Evolutionary conservation across 2,113 vertebrate genomes (phyloP).

Genomic region (Cyphomyrus plagiostoma): DNA sequence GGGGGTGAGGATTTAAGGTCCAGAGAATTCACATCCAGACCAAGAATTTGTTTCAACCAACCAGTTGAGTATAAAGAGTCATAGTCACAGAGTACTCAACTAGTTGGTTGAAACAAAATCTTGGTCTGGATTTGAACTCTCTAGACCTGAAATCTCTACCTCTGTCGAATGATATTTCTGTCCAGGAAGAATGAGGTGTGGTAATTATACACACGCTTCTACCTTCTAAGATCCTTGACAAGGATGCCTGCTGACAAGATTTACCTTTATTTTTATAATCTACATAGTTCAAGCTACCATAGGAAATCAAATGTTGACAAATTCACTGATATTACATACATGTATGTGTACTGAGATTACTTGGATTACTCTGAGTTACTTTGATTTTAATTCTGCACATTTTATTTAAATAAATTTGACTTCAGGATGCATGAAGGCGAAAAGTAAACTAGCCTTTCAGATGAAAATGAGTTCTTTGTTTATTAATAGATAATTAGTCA

Average conservation of each 20-base stretch:
- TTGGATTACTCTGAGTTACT: background rate
- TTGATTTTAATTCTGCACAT: background rate
- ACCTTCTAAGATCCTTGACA: background rate
- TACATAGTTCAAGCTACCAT: background rate
- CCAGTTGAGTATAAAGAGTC: too few relatives aligned
- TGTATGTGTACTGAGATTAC: background rate
- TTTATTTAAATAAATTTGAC: background rate
- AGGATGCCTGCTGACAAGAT: background rate
- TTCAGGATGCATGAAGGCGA: constrained; percentile 35
- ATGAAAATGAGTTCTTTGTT: constrained; percentile 49
- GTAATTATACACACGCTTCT: background rate
- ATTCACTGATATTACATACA: background rate
- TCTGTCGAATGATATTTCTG: background rate
- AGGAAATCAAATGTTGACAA: background rate
- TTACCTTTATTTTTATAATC: background rate
- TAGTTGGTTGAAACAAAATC: too few relatives aligned
- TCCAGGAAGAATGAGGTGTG: background rate
- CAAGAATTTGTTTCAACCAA: too few relatives aligned
- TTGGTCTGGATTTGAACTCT: too few relatives aligned
- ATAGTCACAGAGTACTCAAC: too few relatives aligned
- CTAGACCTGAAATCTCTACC: too few relatives aligned
- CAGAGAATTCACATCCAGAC: too few relatives aligned
- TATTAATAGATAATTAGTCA: constrained; percentile 65
- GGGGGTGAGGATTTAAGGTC: too few relatives aligned
- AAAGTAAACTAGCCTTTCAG: constrained; percentile 42